These are phyloP conservation scores for Meandrina meandrites DNA, from an alignment of 92 coral and sea anemone genomes.

Conservation along the genomic window DNA sequence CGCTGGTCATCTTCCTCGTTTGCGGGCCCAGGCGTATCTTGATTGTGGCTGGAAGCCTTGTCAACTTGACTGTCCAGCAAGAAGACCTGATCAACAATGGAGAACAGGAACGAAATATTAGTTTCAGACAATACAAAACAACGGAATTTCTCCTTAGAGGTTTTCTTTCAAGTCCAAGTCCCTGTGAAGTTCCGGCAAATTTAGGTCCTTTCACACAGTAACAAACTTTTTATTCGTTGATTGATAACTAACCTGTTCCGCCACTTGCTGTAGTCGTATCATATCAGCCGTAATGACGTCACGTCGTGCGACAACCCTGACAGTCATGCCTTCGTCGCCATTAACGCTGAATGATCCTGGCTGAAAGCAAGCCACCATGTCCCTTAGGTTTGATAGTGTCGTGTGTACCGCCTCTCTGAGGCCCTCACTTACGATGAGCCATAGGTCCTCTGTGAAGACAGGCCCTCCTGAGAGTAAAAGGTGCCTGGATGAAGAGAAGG, in stretches of 20 bases:
- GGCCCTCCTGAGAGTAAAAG: conserved; percentile 93
- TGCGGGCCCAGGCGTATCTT: conserved; percentile 67
- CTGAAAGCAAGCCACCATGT: conserved; percentile 93
- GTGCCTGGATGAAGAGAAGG: conserved; percentile 60
- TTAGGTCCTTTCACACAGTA: background rate
- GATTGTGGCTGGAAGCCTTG: conserved; percentile 60
- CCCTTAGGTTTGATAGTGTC: conserved; percentile 85
- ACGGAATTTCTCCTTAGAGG: too few species aligned
- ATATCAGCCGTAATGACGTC: conserved; percentile 84
- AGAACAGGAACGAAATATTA: background rate
- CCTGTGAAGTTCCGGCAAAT: too few species aligned
- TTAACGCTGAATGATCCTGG: conserved; percentile 91
- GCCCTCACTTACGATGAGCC: conserved; percentile 97
- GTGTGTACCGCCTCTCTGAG: conserved; percentile 93
- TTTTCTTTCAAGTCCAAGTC: too few species aligned
- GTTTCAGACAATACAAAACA: background rate
- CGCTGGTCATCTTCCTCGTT: conserved; percentile 91
- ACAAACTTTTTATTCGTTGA: background rate
- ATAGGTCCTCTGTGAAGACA: conserved; percentile 95
- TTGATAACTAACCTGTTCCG: conserved; percentile 81
- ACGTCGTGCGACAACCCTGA: conserved; percentile 91
- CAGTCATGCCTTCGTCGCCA: conserved; percentile 97
- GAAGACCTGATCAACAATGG: conserved; percentile 70
- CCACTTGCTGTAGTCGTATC: conserved; percentile 92
- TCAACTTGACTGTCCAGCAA: conserved; percentile 86